Base-by-base conservation (phyloP, 1,140 invertebrate genomes). In the Trachymyrmex cornetzi region DNA sequence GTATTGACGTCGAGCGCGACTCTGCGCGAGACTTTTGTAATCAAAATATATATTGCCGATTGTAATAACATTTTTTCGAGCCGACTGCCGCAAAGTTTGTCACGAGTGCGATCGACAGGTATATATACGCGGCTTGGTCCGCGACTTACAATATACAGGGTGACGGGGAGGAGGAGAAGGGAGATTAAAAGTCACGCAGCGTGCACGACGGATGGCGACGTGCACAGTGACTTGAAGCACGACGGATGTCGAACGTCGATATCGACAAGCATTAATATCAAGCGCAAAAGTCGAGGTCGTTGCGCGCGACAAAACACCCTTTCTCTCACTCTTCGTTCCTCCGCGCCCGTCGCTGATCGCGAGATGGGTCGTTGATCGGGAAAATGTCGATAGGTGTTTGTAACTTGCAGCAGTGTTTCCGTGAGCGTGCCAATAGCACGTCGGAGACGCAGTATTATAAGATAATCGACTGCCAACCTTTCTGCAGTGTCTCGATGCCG, bases 261-360 rank as follows among this genome's bases (percentile, higher is more conserved):
- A 85, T 67, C 74, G 74, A 85, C 74, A 66, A 67, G 74, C 61
- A 85, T 85, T 85, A 85, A 79, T 79, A 75, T 79, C 82, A 85
- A 66, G 82, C 59, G 75, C 74, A 67, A 44, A 79, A 85, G 82
- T 79, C 74, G 75, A 79, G 75, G 82, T 85, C 61, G 82, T 38
- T 57, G 80, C 75, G 82, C 77, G 64, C 82, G 82, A 79, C 82
- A 85, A 85, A 85, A 85, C 85, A 80, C 61, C 50, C 77, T 82
- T 79, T 82, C 77, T 86, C 75, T 86, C 61, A 24, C 61, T 50
- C 53, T 27, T 38, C 77, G 38, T 66, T 66, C 61, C 34, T 38
- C 48, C 50, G 22, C 27, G 30, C n/a, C 22, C 27, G 24, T 38
- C 84, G 84, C 27, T n/a, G 75, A 55, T 77, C 82, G 57, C 22